Base-by-base conservation (phyloP, 2,113 vertebrate genomes). In the Australoheros scitulus region DNA sequence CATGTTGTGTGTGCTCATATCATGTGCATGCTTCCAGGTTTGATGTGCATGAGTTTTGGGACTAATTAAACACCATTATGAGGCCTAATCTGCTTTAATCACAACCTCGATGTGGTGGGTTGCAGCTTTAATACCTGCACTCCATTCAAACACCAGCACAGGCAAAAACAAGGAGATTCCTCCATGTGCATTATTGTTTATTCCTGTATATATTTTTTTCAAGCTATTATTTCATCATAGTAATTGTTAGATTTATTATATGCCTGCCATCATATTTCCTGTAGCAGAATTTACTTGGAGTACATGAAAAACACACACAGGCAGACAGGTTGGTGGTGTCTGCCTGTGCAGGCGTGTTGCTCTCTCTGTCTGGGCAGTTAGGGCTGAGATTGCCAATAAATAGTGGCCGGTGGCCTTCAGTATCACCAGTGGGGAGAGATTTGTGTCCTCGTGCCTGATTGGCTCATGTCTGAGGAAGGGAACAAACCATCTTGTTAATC, bases 371-470 rank as follows among this genome's bases (percentile, higher is more conserved):
- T 95, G 90, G 90, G 50, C 92, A 91, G 91, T 94, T 93, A 93
- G 89, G 76, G 75, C 86, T 81, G 91, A 94, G 88, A 94, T 94
- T 94, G 93, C 91, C 91, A 94, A 94, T 95, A 95, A 95, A 94
- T 95, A 94, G 93, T 93, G 92, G 81, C 91, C 89, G 82, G 91
- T 93, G 93, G 93, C 93, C 93, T 95, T 94, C 93, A 89, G 90
- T 87, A 78, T 90, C 91, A 85, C 87, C 89, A 87, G 88, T 85
- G 22, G 93, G 88, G 84, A 83, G 87, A 93, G 93, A 95, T 94
- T 93, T 95, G 94, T 94, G 93, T 93, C 89, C 90, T 91, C 65
- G 7, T 74, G 78, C 32, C 82, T 92, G 93, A 94, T 94, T 94
- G 93, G 93, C 82, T 85, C 77, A 81, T 70, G 68, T 89, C 77